phyloP scores from a whole-genome alignment of 2,797 vertebrate genomes.

The Macropus fuliginosus region DNA sequence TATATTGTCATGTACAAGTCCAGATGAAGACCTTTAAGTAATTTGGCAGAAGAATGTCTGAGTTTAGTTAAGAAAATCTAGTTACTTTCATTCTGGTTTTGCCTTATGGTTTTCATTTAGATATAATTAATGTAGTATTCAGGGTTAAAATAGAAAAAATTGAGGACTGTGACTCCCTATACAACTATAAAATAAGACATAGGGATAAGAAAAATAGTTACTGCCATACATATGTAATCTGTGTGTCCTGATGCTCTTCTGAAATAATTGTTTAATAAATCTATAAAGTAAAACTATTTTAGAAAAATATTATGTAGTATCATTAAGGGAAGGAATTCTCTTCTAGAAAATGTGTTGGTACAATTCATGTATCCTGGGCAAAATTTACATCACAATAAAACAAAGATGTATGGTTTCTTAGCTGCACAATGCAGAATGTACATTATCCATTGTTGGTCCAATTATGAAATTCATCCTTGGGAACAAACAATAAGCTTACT shows the following conservation, averaged over 20 bases:
- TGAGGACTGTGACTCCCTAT: not conserved
- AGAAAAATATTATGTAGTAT: slow-evolving; percentile 49
- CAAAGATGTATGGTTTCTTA: slow-evolving; percentile 53
- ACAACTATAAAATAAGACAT: slow-evolving; percentile 45
- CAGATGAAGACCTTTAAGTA: not conserved
- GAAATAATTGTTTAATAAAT: slow-evolving; percentile 72
- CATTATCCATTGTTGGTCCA: slow-evolving; percentile 35
- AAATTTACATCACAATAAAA: slow-evolving; percentile 69
- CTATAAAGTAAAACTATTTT: slow-evolving; percentile 54
- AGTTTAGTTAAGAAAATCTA: not conserved
- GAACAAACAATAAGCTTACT: slow-evolving; percentile 35
- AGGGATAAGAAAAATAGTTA: slow-evolving; percentile 38
- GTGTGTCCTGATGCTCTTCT: slow-evolving; percentile 52
- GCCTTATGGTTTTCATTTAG: slow-evolving; percentile 18
- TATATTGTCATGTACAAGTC: not conserved
- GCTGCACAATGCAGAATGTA: slow-evolving; percentile 47
- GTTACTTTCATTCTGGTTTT: not conserved
- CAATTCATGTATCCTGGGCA: slow-evolving; percentile 63
- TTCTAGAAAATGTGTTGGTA: slow-evolving; percentile 52
- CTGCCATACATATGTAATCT: slow-evolving; percentile 54
- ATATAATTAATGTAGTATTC: slow-evolving; percentile 34
- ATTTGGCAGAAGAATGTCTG: not conserved
- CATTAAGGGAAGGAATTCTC: slow-evolving; percentile 58
- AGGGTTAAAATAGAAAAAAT: slow-evolving; percentile 49
- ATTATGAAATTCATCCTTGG: slow-evolving; percentile 54